Evolutionary conservation across 1,140 invertebrate genomes (phyloP).

Genomic region (Drosophila mayri): DNA sequence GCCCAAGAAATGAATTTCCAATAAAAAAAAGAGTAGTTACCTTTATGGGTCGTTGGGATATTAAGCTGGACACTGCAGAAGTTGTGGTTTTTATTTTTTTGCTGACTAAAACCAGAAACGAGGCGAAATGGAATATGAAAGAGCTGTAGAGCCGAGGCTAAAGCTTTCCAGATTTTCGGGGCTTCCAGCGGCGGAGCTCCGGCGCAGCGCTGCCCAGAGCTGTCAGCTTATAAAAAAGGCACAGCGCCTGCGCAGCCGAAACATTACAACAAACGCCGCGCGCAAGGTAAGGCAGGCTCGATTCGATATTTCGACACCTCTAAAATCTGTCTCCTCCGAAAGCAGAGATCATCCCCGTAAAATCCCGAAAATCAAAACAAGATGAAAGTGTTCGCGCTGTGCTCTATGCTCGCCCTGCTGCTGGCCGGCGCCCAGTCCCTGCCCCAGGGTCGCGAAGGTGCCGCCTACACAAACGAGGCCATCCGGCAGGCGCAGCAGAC

Average conservation of each 20-base stretch:
- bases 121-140: conserved; percentile 53
- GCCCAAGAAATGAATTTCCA: conserved; percentile 67
- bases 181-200: conserved; percentile 58
- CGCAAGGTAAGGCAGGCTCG: conserved; percentile 73
- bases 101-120: conserved; percentile 63
- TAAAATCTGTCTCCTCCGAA: not conserved
- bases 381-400: conserved; percentile 85
- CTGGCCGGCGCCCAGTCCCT: conserved; percentile 86
- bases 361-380: conserved; percentile 25
- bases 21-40: conserved; percentile 41
- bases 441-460: conserved; percentile 90
- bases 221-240: conserved; percentile 79
- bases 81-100: conserved; percentile 17
- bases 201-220: conserved; percentile 20
- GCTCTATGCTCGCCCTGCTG: conserved; percentile 78
- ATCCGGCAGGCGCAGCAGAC: conserved; percentile 94
- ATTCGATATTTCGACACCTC: not conserved
- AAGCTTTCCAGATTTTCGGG: conserved; percentile 63
- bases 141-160: conserved; percentile 16
- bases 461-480: conserved; percentile 93
- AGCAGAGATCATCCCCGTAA: conserved; percentile 21
- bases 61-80: conserved; percentile 26
- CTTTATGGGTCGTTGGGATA: conserved; percentile 63
- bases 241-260: conserved; percentile 61
- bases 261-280: conserved; percentile 77